Percentiles rank a stretch among this genome's conserved stretches.
phyloP scores from a whole-genome alignment of 2,888 invertebrate genomes.

The Ecliptopera silaceata region DNA sequence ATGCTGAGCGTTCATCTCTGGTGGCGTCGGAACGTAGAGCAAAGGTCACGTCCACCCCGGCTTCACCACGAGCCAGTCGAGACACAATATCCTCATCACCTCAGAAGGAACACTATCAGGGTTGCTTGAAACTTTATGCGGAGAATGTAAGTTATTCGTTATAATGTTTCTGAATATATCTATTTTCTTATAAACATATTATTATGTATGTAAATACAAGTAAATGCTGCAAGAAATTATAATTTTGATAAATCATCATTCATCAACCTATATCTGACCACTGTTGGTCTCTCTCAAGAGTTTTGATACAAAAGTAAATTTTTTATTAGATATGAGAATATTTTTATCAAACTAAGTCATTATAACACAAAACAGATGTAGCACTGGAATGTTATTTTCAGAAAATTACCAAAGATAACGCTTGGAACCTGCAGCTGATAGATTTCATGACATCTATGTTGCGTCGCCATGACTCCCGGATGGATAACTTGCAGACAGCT shows the following conservation, averaged over 20 bases:
- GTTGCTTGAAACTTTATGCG: constrained; percentile 89
- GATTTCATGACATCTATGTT: constrained; percentile 92
- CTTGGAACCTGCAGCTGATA: constrained; percentile 93
- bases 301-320: no score
- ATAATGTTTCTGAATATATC: no score
- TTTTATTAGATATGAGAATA: no score
- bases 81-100: constrained; percentile 74
- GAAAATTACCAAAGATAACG: constrained; percentile 95
- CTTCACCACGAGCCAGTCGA: constrained; percentile 44
- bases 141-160: constrained; percentile 91
- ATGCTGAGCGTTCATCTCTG: constrained; percentile 81
- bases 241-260: no score
- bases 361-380: no score
- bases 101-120: constrained; percentile 87
- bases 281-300: no score
- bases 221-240: no score
- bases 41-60: constrained; percentile 66
- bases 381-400: no score
- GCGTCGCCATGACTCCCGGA: constrained; percentile 86
- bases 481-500: constrained; percentile 90
- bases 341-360: neutral
- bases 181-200: no score
- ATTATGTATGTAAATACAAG: no score
- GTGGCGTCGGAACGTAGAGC: constrained; percentile 71
- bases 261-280: no score